Percentiles rank a stretch among this genome's conserved stretches.
Evolutionary conservation across 2,888 invertebrate genomes (phyloP).

Genomic region (Neoaliturus tenellus): DNA sequence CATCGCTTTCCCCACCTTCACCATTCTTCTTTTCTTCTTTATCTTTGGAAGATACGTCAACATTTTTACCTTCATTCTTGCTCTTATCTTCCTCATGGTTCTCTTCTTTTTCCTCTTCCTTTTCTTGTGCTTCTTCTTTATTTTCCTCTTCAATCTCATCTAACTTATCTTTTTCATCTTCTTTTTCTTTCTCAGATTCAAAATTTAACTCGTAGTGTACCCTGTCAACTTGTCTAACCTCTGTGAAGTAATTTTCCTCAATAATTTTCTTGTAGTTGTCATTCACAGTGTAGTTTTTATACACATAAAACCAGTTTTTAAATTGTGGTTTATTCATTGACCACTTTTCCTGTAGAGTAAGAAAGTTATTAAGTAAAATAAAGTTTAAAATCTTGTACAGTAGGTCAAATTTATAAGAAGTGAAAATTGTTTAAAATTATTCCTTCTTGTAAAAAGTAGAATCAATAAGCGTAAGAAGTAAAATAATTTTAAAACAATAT

Average conservation of each 20-base stretch:
- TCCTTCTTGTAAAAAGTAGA: no score
- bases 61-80: constrained; percentile 50
- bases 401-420: no score
- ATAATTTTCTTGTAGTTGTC: constrained; percentile 78
- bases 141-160: no score
- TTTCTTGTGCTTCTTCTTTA: constrained; percentile 69
- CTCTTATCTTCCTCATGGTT: no score
- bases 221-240: constrained; percentile 77
- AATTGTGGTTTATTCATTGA: constrained; percentile 74
- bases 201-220: constrained; percentile 70
- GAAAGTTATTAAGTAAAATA: no score
- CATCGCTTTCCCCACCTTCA: constrained; percentile 62
- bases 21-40: constrained; percentile 59
- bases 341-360: constrained; percentile 28
- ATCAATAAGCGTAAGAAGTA: no score
- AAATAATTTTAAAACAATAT: no score
- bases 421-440: no score
- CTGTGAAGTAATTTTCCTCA: constrained; percentile 78
- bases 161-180: no score
- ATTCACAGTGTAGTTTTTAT: constrained; percentile 79
- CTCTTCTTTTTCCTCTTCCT: constrained; percentile 67
- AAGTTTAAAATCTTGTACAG: no score
- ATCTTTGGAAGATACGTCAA: constrained; percentile 63
- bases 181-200: constrained; percentile 60
- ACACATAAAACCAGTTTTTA: constrained; percentile 81